Conservation (phyloP, 2,888 invertebrate genomes). For the Labia minor region DNA sequence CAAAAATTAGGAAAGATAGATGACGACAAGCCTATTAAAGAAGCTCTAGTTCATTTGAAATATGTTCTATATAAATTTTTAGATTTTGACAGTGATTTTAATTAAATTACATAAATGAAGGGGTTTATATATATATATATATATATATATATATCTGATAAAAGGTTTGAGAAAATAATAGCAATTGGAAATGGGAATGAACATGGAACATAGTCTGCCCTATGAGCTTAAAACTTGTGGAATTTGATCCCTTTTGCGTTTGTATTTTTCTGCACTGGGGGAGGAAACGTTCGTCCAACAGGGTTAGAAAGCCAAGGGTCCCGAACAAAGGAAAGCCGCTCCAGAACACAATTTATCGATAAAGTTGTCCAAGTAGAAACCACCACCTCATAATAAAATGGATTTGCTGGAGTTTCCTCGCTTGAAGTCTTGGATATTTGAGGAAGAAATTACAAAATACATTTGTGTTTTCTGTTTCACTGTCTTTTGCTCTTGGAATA, state of each 20-base stretch:
- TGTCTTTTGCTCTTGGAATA: no score
- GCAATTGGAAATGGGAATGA: background rate
- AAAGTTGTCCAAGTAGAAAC: conserved; percentile 8
- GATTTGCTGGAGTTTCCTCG: no score
- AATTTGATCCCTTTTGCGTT: conserved; percentile 6
- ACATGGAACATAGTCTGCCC: background rate
- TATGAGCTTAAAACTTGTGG: conserved; percentile 8
- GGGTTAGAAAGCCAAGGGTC: background rate
- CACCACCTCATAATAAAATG: background rate
- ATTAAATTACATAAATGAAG: background rate
- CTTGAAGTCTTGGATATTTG: no score
- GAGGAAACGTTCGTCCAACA: background rate
- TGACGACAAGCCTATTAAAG: conserved; percentile 5
- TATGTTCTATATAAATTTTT: background rate
- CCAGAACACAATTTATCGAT: conserved; percentile 13
- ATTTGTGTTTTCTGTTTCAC: no score
- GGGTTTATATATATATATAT: background rate
- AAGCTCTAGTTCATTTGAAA: background rate
- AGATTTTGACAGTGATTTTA: background rate
- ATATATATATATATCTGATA: background rate
- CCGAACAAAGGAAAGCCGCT: conserved; percentile 7
- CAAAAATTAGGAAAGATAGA: background rate
- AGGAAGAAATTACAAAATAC: no score
- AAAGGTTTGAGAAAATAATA: background rate
- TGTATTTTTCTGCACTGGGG: background rate